Evolutionary conservation across 2,888 invertebrate genomes (phyloP), one percentile per base, ranked within the genome.

Genomic region (Malthinus flaveolus): DNA sequence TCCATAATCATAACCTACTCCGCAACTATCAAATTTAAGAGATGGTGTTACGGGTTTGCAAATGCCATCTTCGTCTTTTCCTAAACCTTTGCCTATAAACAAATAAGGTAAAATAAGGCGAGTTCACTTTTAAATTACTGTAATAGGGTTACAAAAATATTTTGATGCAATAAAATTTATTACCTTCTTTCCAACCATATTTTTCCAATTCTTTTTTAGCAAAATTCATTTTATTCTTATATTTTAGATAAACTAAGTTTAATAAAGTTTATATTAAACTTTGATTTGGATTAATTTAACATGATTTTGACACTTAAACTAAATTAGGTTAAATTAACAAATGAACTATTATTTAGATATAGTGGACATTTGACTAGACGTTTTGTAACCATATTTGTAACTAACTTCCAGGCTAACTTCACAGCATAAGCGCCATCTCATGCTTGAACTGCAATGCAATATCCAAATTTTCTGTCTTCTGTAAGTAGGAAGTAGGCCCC

Each of bases 51-150:
- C 70, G 0, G 95, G 86, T 62, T 87, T 82, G 0, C 84, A 80
- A 55, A 93, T 93, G 5, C 95, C 95, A 75, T 85, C 83, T 73
- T 89, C 90, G 65, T 88, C 79, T 72, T 88, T 91, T 7, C 95
- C 95, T 1, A 95, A 82, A 0, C 95, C 95, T 80, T 89, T 87
- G 1, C 92, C 93, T 93, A 70, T 44, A 74, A 23, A 23, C 23
- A 23, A 23, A 23, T 3, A 23, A 23, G 23, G 5, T 23, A 32
- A 79, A 61, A 34, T 64, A 65, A 32, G 70, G 66, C 46, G 2
- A 68, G 11, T 11, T 1, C 8, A 8, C 11, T 7, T 42, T 42
- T n/a, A 5, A n/a, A 15, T 0, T 15, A n/a, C 1, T 1, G 13
- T 42, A 3, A 7, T 15, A 42, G 3, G 15, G n/a, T 73, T 15